phyloP scores from a whole-genome alignment of 1,140 invertebrate species.

The Drosophila subpulchrella region DNA sequence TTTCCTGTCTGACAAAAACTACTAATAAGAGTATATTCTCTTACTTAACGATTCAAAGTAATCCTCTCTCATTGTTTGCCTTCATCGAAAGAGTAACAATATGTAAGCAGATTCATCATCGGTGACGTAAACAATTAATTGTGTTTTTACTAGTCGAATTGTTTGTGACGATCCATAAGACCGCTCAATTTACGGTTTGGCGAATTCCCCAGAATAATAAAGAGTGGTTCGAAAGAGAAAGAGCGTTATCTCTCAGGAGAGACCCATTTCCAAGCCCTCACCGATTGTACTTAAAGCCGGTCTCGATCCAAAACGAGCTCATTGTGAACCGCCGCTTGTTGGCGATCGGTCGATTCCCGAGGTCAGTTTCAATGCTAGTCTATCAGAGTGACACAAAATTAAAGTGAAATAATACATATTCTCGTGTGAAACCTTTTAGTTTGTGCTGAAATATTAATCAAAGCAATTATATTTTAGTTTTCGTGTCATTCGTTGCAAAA shows the following conservation, averaged over 20 bases:
- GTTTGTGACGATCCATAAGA: conserved; percentile 11
- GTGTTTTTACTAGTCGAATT: background rate
- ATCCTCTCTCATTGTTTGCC: background rate
- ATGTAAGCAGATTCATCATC: conserved; percentile 24
- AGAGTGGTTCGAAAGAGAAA: background rate
- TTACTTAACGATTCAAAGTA: too few relatives aligned
- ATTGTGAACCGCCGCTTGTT: conserved; percentile 43
- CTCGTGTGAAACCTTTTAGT: background rate
- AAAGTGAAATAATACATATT: conserved; percentile 7
- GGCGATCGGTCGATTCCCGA: conserved; percentile 17
- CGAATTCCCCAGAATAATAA: conserved; percentile 35
- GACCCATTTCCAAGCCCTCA: conserved; percentile 8
- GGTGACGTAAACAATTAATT: conserved; percentile 19
- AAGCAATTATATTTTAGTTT: conserved; percentile 8
- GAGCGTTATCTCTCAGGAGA: conserved; percentile 2
- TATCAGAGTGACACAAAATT: conserved; percentile 2
- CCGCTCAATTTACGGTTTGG: conserved; percentile 16
- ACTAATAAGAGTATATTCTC: background rate
- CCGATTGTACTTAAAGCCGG: conserved; percentile 52
- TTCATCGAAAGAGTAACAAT: background rate
- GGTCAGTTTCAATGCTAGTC: conserved; percentile 6
- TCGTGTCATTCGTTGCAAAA: conserved; percentile 10
- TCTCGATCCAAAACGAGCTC: conserved; percentile 35
- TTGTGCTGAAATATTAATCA: background rate
- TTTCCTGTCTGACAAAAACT: background rate